phyloP scores from a whole-genome alignment of 2,797 vertebrate genomes.

The Octomys mimax region DNA sequence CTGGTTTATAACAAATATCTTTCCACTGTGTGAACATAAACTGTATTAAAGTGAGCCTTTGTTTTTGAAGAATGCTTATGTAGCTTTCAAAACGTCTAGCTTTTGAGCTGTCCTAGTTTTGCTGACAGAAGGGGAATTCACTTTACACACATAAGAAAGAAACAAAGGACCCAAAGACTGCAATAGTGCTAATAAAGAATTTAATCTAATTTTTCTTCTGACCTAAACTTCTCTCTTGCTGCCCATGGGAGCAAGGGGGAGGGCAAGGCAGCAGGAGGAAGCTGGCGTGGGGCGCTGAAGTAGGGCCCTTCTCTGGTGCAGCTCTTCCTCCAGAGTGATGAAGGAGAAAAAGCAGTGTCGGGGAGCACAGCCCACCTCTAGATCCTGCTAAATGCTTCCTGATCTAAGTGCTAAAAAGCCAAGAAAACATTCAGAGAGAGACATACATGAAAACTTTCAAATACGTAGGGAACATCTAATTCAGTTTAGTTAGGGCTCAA shows the following conservation, averaged over 20 bases:
- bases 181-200: constrained; percentile 23
- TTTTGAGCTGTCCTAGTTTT: constrained; percentile 48
- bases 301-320: neutral
- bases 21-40: neutral
- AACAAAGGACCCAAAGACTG: constrained; percentile 18
- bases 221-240: neutral
- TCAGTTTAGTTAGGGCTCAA: constrained; percentile 4
- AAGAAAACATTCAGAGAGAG: constrained; percentile 29
- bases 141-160: constrained; percentile 8
- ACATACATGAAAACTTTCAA: constrained; percentile 19
- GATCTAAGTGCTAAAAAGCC: neutral
- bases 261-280: neutral
- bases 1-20: neutral
- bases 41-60: neutral
- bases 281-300: neutral
- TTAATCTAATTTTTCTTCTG: constrained; percentile 58
- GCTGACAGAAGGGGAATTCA: constrained; percentile 64
- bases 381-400: constrained; percentile 6
- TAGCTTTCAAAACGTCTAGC: constrained; percentile 36
- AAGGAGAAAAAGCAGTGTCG: neutral
- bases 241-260: neutral
- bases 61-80: constrained; percentile 13
- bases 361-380: neutral
- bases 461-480: neutral
- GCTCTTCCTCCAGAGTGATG: neutral